phyloP scores from a whole-genome alignment of 2,113 vertebrate species.

The Pardalotus punctatus region DNA sequence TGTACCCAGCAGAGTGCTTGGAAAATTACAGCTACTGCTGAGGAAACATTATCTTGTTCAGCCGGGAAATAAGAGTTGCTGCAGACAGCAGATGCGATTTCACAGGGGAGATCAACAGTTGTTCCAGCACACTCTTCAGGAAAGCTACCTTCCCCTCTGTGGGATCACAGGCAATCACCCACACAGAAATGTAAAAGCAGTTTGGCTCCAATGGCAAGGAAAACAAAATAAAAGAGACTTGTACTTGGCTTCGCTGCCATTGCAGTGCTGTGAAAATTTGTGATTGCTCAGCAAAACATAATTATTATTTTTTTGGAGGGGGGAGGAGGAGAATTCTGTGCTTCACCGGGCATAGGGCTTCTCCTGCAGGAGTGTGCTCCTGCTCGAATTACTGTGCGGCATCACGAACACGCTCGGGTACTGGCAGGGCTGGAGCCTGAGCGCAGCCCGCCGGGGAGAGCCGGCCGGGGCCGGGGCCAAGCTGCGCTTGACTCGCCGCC shows the following conservation, averaged over 20 bases:
- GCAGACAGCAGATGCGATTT: slow-evolving; percentile 48
- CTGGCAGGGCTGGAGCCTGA: neutral
- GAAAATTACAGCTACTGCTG: slow-evolving; percentile 32
- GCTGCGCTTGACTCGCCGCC: neutral
- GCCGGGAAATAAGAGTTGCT: neutral
- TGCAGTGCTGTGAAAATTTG: neutral
- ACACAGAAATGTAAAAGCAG: neutral
- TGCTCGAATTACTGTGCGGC: neutral
- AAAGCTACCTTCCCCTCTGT: neutral
- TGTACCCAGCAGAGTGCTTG: neutral
- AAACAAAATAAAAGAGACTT: neutral
- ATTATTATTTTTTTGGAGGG: neutral
- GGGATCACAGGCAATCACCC: slow-evolving; percentile 13
- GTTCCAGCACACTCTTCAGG: neutral
- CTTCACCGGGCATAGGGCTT: neutral
- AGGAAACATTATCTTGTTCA: slow-evolving; percentile 38
- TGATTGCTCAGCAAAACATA: neutral
- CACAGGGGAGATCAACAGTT: slow-evolving; percentile 43
- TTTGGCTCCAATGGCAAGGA: neutral
- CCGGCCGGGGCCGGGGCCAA: neutral
- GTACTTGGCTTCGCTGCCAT: neutral
- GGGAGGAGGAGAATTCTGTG: neutral
- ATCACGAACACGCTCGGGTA: neutral
- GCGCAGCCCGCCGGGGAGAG: neutral
- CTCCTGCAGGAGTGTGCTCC: neutral